phyloP scores from a whole-genome alignment of 2,797 vertebrate genomes.

The Mus spretus region DNA sequence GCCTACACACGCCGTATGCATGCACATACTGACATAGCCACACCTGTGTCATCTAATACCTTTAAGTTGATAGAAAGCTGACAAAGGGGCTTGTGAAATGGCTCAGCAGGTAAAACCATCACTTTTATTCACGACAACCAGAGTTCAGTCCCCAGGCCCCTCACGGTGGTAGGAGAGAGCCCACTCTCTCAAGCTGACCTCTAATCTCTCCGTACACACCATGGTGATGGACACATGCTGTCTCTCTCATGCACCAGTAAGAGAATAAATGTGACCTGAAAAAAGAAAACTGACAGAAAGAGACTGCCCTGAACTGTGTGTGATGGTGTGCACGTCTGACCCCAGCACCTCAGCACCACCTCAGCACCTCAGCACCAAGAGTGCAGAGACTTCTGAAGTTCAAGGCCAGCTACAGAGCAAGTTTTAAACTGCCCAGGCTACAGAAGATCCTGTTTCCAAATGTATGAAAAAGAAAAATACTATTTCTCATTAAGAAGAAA shows the following conservation, averaged over 20 bases:
- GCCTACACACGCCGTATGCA: fast-evolving
- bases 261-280: background rate
- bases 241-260: background rate
- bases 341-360: background rate
- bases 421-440: background rate
- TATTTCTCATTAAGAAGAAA: background rate
- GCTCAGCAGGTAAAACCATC: background rate
- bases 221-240: background rate
- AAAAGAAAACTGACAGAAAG: background rate
- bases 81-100: background rate
- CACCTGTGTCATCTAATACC: background rate
- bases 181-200: background rate
- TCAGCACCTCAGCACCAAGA: background rate
- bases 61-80: background rate
- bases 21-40: background rate
- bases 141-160: background rate
- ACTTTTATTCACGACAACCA: fast-evolving
- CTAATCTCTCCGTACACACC: background rate
- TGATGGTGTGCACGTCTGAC: background rate
- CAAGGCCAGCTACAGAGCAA: background rate
- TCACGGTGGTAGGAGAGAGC: background rate
- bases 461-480: too few species aligned
- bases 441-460: background rate
- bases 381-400: background rate
- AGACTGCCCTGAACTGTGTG: background rate